Percentiles rank a stretch among this genome's conserved stretches.
These are phyloP conservation scores for Apocheima hispidaria DNA, from an alignment of 2,888 invertebrate genomes.

Conservation along the genomic window DNA sequence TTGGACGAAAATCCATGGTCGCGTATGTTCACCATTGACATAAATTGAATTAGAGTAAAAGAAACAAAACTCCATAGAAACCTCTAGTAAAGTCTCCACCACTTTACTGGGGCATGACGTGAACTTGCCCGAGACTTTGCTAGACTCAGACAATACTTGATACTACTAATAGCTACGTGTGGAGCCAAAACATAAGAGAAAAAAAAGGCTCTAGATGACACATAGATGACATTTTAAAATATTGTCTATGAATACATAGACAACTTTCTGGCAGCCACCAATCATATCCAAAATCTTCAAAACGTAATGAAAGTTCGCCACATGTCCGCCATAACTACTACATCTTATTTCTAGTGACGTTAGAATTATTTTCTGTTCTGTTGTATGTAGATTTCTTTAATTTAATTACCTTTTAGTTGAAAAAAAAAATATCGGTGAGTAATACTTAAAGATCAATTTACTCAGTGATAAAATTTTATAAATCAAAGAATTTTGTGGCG, in stretches of 20 bases:
- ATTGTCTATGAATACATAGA: slow-evolving; percentile 37
- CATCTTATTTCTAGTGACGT: slow-evolving; percentile 82
- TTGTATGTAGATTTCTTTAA: slow-evolving; percentile 71
- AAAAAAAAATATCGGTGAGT: slow-evolving; percentile 74
- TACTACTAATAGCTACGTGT: too few species aligned
- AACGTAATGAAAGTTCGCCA: slow-evolving; percentile 79
- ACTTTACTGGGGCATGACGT: too few species aligned
- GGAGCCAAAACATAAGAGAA: too few species aligned
- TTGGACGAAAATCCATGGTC: too few species aligned
- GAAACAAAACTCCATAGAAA: too few species aligned
- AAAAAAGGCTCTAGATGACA: slow-evolving; percentile 6
- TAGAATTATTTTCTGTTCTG: slow-evolving; percentile 81
- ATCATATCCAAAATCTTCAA: slow-evolving; percentile 45
- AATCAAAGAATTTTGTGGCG: slow-evolving; percentile 67
- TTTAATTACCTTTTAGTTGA: slow-evolving; percentile 78
- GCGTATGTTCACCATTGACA: too few species aligned
- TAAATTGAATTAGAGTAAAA: too few species aligned
- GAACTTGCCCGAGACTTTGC: too few species aligned
- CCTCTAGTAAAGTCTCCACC: too few species aligned
- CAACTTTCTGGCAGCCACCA: slow-evolving; percentile 36
- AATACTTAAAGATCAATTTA: slow-evolving; percentile 52
- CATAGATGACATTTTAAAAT: too few species aligned
- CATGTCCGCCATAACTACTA: slow-evolving; percentile 84
- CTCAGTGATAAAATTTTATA: slow-evolving; percentile 58
- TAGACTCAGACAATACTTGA: too few species aligned